A percentile compares a stretch with the other conserved stretches of the same genome.
Evolutionary conservation across 2,888 invertebrate genomes (phyloP).

Genomic region (Aphrophora alni): DNA sequence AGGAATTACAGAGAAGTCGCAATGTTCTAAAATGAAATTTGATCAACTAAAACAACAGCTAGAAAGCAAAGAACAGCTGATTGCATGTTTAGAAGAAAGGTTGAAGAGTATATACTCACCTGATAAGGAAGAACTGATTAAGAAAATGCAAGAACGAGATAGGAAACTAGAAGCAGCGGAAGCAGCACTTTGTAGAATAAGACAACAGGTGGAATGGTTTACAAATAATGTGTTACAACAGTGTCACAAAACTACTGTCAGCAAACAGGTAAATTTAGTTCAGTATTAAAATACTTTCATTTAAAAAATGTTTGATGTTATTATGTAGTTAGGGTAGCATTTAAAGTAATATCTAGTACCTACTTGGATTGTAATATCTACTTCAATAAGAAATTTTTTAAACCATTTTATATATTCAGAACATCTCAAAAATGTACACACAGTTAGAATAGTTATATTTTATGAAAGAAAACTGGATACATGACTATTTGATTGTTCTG

Average conservation of each 20-base stretch:
- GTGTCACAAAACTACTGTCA: constrained; percentile 2
- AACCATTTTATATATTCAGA: no score
- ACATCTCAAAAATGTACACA: no score
- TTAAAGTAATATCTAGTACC: no score
- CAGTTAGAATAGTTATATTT: no score
- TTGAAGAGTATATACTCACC: constrained; percentile 45
- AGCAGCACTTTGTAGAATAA: constrained; percentile 13
- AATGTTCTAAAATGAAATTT: constrained; percentile 38
- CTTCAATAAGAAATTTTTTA: no score
- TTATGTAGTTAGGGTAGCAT: no score
- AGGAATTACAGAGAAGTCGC: constrained; percentile 44
- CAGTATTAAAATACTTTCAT: no score
- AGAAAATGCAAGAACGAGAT: not conserved
- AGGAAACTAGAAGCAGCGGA: not conserved
- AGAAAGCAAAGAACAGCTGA: constrained; percentile 43
- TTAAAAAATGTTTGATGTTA: no score
- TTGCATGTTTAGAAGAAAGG: constrained; percentile 50
- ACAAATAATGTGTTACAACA: constrained; percentile 28
- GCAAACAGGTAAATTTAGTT: constrained; percentile 18
- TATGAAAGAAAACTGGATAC: no score
- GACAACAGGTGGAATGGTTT: constrained; percentile 32
- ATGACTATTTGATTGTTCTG: no score
- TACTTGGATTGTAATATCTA: no score
- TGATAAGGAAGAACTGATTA: not conserved
- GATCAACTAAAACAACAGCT: constrained; percentile 44